phyloP scores from a whole-genome alignment of 1,140 invertebrate genomes.

The Magallana ariakensis region DNA sequence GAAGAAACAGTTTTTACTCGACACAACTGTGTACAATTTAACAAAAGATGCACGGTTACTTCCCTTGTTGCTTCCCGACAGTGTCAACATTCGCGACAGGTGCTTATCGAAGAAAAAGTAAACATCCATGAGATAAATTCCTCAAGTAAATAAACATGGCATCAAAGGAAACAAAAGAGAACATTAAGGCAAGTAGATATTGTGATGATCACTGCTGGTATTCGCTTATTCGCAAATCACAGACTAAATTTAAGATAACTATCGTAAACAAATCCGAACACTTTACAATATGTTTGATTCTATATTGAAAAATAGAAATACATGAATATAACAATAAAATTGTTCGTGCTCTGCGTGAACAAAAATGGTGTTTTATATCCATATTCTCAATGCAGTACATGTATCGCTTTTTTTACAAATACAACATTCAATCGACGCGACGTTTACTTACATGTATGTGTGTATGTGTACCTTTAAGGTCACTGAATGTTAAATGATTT shows the following conservation, averaged over 20 bases:
- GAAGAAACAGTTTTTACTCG: background rate
- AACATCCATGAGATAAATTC: background rate
- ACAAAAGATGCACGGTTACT: background rate
- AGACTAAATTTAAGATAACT: no score
- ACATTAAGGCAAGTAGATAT: constrained; percentile 40
- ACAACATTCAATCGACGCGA: no score
- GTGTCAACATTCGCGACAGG: constrained; percentile 51
- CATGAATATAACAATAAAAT: no score
- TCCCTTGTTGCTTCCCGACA: constrained; percentile 50
- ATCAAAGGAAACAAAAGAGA: constrained; percentile 46
- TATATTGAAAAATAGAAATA: no score
- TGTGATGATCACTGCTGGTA: background rate
- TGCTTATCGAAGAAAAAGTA: constrained; percentile 40
- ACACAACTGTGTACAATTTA: background rate
- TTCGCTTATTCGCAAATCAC: background rate
- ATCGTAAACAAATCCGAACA: no score
- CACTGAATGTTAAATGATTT: background rate
- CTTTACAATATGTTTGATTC: no score
- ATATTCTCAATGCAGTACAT: no score
- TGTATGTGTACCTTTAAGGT: background rate
- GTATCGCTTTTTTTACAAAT: no score
- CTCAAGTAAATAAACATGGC: constrained; percentile 40
- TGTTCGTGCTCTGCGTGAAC: no score
- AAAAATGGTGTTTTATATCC: no score
- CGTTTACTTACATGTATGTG: background rate